Conservation (phyloP, 1,140 invertebrate genomes). For the Cyclina sinensis region DNA sequence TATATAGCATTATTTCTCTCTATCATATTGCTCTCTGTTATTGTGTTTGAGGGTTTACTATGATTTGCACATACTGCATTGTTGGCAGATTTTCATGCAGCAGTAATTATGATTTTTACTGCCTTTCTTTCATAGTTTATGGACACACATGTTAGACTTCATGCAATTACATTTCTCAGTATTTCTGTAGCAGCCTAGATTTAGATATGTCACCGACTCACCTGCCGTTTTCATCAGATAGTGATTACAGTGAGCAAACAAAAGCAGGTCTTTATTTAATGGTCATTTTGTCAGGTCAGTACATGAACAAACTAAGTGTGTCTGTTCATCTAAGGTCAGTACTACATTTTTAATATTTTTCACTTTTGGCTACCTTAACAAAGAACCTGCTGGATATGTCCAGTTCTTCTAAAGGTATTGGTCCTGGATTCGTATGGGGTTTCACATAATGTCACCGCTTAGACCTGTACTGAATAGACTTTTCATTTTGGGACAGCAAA, state of each 20-base stretch:
- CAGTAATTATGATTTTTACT: neutral
- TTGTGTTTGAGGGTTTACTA: no score
- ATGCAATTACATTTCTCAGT: slow-evolving; percentile 1
- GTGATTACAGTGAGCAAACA: slow-evolving; percentile 17
- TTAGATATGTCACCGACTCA: neutral
- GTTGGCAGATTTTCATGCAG: neutral
- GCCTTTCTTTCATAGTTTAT: neutral
- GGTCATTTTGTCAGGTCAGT: neutral
- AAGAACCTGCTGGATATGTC: neutral
- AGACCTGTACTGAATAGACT: neutral
- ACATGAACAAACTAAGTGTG: neutral
- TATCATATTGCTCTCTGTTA: no score
- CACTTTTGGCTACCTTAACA: neutral
- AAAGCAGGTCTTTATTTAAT: neutral
- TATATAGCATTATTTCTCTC: no score
- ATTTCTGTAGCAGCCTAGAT: no score
- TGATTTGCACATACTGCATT: neutral
- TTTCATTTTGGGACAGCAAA: slow-evolving; percentile 21
- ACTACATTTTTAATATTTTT: neutral
- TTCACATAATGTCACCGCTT: neutral
- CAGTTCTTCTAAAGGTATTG: slow-evolving; percentile 1
- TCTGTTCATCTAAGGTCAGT: no score
- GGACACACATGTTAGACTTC: neutral
- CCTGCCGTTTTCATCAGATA: neutral
- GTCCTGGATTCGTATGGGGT: neutral